A percentile compares a stretch with the other conserved stretches of the same genome.
phyloP scores from a whole-genome alignment of 2,888 invertebrate genomes.

The Cordilura impudica region DNA sequence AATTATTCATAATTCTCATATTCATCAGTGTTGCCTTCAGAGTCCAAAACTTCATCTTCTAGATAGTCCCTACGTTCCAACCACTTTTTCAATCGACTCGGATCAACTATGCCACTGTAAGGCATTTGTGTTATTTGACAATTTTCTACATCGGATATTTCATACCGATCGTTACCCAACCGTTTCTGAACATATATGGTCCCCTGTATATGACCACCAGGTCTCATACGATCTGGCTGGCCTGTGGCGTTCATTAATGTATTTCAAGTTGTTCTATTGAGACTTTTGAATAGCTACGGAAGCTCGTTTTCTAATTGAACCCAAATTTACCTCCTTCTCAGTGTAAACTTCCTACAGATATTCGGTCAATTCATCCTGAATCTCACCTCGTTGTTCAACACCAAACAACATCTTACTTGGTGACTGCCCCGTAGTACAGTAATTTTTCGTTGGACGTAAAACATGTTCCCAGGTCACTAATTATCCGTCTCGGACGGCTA shows the following conservation, averaged over 20 bases:
- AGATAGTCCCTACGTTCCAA: too few relatives aligned
- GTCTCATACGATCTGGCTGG: neutral
- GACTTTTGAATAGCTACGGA: constrained; percentile 16
- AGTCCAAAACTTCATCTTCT: too few relatives aligned
- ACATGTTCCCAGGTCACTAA: constrained; percentile 13
- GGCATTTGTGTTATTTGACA: constrained; percentile 40
- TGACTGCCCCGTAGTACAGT: constrained; percentile 22
- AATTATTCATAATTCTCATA: too few relatives aligned
- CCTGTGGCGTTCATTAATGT: constrained; percentile 1
- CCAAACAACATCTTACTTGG: constrained; percentile 46
- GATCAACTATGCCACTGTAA: neutral
- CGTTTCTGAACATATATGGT: constrained; percentile 6
- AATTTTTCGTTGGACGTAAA: constrained; percentile 1
- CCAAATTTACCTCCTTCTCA: neutral
- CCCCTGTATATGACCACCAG: constrained; percentile 5
- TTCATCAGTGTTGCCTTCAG: too few relatives aligned
- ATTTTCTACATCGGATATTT: constrained; percentile 44
- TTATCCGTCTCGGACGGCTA: neutral
- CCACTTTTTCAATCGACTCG: neutral
- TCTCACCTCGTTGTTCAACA: constrained; percentile 26
- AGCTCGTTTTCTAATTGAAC: neutral
- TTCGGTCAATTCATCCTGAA: too few relatives aligned
- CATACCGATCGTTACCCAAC: too few relatives aligned
- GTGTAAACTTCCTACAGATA: too few relatives aligned
- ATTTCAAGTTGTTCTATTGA: constrained; percentile 1